phyloP scores from a whole-genome alignment of 1,140 invertebrate species.

The Neodiprion virginianus region DNA sequence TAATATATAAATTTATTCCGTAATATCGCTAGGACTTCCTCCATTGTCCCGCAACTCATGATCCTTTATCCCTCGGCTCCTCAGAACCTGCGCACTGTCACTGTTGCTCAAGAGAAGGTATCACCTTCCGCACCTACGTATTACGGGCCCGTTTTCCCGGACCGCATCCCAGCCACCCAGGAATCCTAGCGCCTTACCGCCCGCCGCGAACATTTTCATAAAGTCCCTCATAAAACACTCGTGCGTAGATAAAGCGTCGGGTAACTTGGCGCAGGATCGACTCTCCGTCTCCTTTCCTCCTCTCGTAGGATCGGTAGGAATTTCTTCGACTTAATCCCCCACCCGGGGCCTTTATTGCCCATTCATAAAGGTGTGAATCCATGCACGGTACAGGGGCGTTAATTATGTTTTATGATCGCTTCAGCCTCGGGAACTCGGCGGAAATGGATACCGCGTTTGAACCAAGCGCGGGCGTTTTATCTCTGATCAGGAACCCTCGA shows the following conservation, averaged over 20 bases:
- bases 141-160: neutral
- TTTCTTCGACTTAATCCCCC: constrained; percentile 1
- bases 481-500: no score
- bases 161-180: neutral
- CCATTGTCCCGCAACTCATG: neutral
- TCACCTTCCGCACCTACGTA: no score
- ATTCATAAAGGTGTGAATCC: constrained; percentile 7
- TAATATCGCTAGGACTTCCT: neutral
- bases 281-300: neutral
- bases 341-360: constrained; percentile 3
- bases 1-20: neutral
- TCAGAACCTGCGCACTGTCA: no score
- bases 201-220: constrained; percentile 3
- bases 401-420: neutral
- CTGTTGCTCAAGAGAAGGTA: no score
- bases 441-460: neutral
- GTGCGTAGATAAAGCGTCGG: neutral
- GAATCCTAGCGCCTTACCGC: neutral
- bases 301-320: neutral
- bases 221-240: constrained; percentile 4
- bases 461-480: neutral
- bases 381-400: constrained; percentile 2
- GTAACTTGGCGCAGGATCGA: neutral
- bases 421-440: neutral
- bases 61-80: neutral